Conservation (phyloP, 2,888 invertebrate genomes). For the Drosophila longiperda region DNA sequence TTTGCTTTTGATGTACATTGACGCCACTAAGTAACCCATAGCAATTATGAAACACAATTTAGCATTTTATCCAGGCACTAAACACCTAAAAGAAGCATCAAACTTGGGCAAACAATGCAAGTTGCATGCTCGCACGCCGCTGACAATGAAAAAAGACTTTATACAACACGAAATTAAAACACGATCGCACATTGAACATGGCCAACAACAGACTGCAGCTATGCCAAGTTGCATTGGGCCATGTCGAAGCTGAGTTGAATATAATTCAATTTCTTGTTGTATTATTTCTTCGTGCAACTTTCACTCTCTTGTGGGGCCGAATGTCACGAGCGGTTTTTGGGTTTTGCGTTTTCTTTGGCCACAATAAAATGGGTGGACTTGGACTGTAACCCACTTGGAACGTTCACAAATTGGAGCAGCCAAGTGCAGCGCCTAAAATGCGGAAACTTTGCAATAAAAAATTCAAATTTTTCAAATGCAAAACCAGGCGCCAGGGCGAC, state of each 20-base stretch:
- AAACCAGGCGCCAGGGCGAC: conserved; percentile 5
- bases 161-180: conserved; percentile 79
- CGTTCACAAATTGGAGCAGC: conserved; percentile 71
- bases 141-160: conserved; percentile 73
- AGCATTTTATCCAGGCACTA: conserved; percentile 67
- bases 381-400: conserved; percentile 59
- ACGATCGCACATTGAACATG: conserved; percentile 75
- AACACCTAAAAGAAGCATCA: conserved; percentile 44
- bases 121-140: conserved; percentile 79
- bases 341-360: conserved; percentile 56
- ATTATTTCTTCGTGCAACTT: conserved; percentile 68
- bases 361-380: conserved; percentile 53
- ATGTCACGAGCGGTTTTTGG: conserved; percentile 62
- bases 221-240: conserved; percentile 71
- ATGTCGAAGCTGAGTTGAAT: conserved; percentile 77
- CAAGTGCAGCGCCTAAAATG: conserved; percentile 72
- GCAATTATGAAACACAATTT: conserved; percentile 77
- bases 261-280: conserved; percentile 61
- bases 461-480: conserved; percentile 16
- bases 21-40: conserved; percentile 52
- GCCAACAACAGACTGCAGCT: conserved; percentile 43
- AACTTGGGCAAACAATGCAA: conserved; percentile 50
- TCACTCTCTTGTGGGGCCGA: conserved; percentile 77
- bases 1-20: conserved; percentile 62
- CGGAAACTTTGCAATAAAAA: conserved; percentile 62